Evolutionary conservation across 2,113 vertebrate genomes (phyloP), one percentile per base, ranked within the genome.

Genomic region (Sardina pilchardus): DNA sequence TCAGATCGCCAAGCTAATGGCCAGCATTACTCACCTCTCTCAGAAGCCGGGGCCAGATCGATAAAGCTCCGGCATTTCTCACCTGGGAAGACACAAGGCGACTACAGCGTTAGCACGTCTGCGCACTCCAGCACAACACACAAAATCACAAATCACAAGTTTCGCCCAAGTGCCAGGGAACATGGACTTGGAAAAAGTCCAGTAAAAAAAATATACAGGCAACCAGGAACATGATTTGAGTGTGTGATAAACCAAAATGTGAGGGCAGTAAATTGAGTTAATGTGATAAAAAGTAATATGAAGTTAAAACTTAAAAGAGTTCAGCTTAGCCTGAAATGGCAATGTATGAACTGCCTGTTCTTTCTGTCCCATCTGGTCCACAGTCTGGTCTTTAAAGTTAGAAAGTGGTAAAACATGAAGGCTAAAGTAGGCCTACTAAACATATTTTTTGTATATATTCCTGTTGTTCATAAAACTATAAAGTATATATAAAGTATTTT

Each of bases 61-160:
- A 99, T 99, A 95, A 99, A 99, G 94, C 98, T 99, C 92, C 97
- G 96, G 88, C 98, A 99, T 94, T 95, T 98, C 92, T 99, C 98
- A 96, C 97, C 98, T 99, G 92, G 90, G 86, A 93, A 94, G 92
- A 94, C 88, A 92, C 89, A 89, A 91, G 14, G 91, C 26, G 34
- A 80, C 8, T 39, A 80, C 75, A 39, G 56, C 8, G 30, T 89
- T 87, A 89, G 83, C 80, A 78, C 84, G 36, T 88, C 82, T 44
- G 75, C 63, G 45, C 53, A 16, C 0, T 59, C 42, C 30, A 67
- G 45, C 39, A 71, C 45, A 80, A 82, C 56, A 47, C 21, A 67
- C 48, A 84, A 80, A 12, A 39, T 78, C n/a, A 81, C 7, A 75
- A 63, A 75, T 86, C 71, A 67, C 48, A 81, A 67, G 34, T 78